Evolutionary conservation across 2,888 invertebrate genomes (phyloP), one percentile per base, ranked within the genome.

Genomic region (Metopia argyrocephala): DNA sequence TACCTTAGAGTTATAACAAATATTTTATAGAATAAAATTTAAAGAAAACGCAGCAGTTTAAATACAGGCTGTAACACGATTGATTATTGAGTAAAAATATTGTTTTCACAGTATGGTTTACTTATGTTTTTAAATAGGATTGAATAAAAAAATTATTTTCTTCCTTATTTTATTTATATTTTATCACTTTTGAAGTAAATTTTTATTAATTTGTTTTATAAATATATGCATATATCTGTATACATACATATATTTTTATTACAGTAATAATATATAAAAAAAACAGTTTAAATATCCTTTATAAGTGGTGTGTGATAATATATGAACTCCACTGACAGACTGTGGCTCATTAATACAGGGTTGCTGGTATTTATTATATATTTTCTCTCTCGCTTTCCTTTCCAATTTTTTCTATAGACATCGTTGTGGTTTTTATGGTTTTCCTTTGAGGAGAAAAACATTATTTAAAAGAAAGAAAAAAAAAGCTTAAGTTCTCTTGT

Each of bases 311-410:
- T 71, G 66, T 56, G 56, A 69, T 57, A 52, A 73, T 52, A 78
- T 66, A n/a, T 66, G 66, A 78, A 78, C 59, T 80, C 31, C 61
- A 15, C 38, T 38, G 15, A 38, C 38, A 73, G 76, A 81, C 74
- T 81, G 74, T 70, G n/a, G 66, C 74, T 75, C 81, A 70, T 56
- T 65, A 66, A 20, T 48, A 78, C 78, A 69, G 81, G 81, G 69
- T 70, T 78, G 81, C 78, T 78, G 54, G 69, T 81, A 75, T 81
- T 78, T 81, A 78, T 78, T 59, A 70, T 78, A 78, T 50, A 50
- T 76, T 71, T 71, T n/a, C 28, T 31, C 31, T 6, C 31, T 31
- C 9, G 9, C 12, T 15, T 38, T 9, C 15, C 3, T 38, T 12
- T 4, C 15, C 38, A 38, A 38, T 38, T 38, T 38, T 3, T 15